Evolutionary conservation across 2,113 vertebrate species (phyloP).

Genomic region (Coryphaenoides rupestris): DNA sequence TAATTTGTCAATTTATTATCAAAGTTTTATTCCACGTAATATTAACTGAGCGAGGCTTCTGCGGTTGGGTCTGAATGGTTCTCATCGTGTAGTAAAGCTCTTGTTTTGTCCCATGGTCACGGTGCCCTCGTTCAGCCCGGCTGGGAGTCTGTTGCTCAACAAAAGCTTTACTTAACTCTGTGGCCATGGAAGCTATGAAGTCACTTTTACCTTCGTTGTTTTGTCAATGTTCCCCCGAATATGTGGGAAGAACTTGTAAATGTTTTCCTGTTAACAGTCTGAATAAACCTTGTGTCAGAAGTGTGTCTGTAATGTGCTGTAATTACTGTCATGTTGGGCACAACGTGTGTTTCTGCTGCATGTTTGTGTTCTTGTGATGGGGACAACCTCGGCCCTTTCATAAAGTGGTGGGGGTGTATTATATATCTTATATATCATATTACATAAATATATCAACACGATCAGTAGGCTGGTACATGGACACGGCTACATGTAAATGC

Average conservation of each 20-base stretch:
- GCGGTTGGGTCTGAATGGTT: conserved; percentile 18
- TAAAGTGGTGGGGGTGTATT: too few species aligned
- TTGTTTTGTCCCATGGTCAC: conserved; percentile 8
- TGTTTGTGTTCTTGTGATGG: too few species aligned
- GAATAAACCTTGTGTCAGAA: conserved; percentile 42
- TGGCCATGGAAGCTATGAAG: conserved; percentile 33
- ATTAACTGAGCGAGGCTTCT: neutral
- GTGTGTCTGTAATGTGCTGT: too few species aligned
- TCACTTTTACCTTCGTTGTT: conserved; percentile 12
- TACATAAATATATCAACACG: too few species aligned
- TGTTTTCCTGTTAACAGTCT: conserved; percentile 39
- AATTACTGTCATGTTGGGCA: too few species aligned
- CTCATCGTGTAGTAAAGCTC: conserved; percentile 1
- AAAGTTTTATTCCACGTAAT: conserved; percentile 43
- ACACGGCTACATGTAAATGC: too few species aligned
- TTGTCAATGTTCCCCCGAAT: conserved; percentile 21
- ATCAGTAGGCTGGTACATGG: too few species aligned
- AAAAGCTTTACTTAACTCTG: conserved; percentile 52
- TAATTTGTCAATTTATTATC: conserved; percentile 18
- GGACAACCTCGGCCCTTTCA: too few species aligned
- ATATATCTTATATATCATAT: too few species aligned
- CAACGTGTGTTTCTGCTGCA: too few species aligned
- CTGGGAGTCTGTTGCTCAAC: conserved; percentile 8
- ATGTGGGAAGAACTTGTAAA: conserved; percentile 21
- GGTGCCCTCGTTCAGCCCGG: conserved; percentile 17